Base-by-base conservation (phyloP, 92 coral and sea anemone genomes). In the Hydrozoanthus gracilis region DNA sequence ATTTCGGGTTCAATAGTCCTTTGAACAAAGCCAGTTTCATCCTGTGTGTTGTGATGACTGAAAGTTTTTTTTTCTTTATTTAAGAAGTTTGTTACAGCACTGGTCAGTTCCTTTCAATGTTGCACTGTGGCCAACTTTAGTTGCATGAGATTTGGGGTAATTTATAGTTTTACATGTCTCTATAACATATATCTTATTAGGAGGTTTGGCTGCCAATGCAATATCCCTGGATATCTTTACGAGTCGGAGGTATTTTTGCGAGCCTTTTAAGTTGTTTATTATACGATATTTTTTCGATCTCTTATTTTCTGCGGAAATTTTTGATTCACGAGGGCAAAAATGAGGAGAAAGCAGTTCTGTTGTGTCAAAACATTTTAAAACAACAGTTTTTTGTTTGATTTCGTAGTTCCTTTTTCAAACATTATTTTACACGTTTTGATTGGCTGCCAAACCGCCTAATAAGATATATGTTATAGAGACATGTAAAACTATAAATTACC, bases 341-440 rank as follows among this genome's bases (percentile, higher is more conserved):
- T 62, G 69, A 62, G 18, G 69, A 15, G 69, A 12, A 62, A 14
- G 27, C 14, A 62, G 69, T 62, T 62, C 18, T 62, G n/a, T 62
- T 62, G 69, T 64, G 69, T 3, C 69, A 64, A 64, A 61, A 64
- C 39, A 2, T 27, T 27, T 27, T 27, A 27, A 27, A 27, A 27
- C 39, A 27, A 13, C 48, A 70, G 18, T 45, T 48, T 11, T 11
- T 71, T 71, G 12, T 71, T 71, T 14, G 76, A 2, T 27, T 72
- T 72, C 20, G 54, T 8, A 2, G 77, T 72, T 72, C n/a, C 54
- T 44, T 72, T 39, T 72, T 45, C 76, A 71, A 72, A 72, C 54
- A 4, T 72, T 44, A 72, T 72, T 45, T 45, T 72, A 72, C 6
- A 44, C 51, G 77, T n/a, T n/a, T n/a, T n/a, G n/a, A 62, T 62